Percentiles rank a stretch among this genome's conserved stretches.
Evolutionary conservation across 2,797 vertebrate species (phyloP).

Genomic region (Alca torda): DNA sequence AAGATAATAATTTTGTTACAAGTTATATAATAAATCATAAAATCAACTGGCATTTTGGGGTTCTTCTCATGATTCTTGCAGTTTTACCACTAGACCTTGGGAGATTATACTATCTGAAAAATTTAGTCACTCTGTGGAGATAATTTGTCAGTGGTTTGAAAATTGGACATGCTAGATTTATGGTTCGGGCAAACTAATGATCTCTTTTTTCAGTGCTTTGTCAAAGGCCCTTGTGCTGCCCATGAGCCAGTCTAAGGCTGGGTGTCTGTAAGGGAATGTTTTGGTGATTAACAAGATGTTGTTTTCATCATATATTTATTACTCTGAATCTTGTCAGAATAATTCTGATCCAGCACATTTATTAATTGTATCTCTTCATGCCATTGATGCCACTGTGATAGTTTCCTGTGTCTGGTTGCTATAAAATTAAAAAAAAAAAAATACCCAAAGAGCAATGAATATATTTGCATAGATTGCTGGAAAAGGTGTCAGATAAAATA

Average conservation of each 20-base stretch:
- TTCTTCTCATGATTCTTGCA: background rate
- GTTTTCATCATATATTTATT: constrained; percentile 16
- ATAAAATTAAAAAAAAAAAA: background rate
- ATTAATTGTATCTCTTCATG: background rate
- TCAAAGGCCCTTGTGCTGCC: constrained; percentile 49
- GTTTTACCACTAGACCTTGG: constrained; percentile 12
- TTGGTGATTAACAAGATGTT: constrained; percentile 34
- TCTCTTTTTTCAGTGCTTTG: constrained; percentile 47
- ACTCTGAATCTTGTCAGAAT: background rate
- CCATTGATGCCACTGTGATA: background rate
- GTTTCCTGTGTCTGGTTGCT: background rate
- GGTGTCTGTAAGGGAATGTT: background rate
- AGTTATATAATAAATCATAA: constrained; percentile 9
- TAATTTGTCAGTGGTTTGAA: constrained; percentile 70
- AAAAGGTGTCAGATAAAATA: constrained; percentile 21
- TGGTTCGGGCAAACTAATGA: constrained; percentile 52
- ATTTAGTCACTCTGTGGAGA: constrained; percentile 50
- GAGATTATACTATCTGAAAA: constrained; percentile 52
- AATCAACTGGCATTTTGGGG: background rate
- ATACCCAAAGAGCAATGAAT: background rate
- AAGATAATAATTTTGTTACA: background rate
- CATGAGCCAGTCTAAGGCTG: background rate
- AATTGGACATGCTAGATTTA: constrained; percentile 56
- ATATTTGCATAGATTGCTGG: constrained; percentile 37
- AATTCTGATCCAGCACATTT: background rate